A percentile compares a stretch with the other conserved stretches of the same genome.
Conservation (phyloP, 2,888 invertebrate species). For the Callinectes sapidus region DNA sequence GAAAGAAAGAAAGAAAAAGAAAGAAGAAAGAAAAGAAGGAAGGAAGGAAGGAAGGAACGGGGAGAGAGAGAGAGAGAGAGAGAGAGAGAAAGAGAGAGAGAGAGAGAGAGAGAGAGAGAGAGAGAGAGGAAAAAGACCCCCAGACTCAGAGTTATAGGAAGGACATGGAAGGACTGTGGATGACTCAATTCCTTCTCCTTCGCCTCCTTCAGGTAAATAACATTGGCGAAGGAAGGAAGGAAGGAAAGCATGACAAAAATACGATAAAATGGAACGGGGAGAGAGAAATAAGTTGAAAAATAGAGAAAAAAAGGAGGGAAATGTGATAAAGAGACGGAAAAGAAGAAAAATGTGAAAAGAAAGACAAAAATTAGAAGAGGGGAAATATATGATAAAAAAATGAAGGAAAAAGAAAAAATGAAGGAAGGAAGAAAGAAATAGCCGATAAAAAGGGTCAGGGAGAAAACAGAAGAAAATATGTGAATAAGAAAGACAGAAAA, state of each 20-base stretch:
- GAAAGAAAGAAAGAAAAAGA: not conserved
- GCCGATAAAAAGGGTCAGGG: not conserved
- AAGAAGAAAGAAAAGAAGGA: not conserved
- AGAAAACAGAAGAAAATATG: not conserved
- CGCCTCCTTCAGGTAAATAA: not conserved
- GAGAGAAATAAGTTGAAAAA: not conserved
- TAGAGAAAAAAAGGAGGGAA: not conserved
- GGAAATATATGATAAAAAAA: not conserved
- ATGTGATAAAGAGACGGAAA: not conserved
- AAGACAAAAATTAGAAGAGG: not conserved
- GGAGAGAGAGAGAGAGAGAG: not conserved
- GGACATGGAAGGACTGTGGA: not conserved
- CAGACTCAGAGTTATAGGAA: conserved; percentile 7
- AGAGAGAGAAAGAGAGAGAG: not conserved
- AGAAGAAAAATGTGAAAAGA: not conserved
- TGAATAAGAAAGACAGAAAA: too few species aligned
- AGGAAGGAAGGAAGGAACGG: not conserved
- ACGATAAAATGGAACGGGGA: not conserved
- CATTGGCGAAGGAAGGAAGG: not conserved
- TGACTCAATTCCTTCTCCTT: not conserved
- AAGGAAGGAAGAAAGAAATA: too few species aligned
- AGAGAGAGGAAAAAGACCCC: not conserved
- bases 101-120: not conserved
- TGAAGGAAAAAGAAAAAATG: not conserved
- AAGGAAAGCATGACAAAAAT: not conserved